Evolutionary conservation across 2,113 vertebrate genomes (phyloP).

Genomic region (Beaufortia kweichowensis): DNA sequence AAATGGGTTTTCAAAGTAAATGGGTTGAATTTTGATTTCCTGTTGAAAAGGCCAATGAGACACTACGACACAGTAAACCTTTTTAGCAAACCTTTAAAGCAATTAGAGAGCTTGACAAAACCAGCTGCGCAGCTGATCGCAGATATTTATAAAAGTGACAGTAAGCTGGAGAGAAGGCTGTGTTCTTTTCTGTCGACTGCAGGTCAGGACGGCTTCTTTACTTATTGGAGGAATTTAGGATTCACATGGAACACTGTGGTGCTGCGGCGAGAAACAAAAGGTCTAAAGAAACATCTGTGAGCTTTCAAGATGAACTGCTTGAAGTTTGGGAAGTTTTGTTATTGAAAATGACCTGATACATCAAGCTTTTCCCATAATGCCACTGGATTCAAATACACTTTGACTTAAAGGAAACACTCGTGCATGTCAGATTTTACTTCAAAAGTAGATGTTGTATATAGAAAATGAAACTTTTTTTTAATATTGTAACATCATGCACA

Average conservation of each 20-base stretch:
- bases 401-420: not conserved
- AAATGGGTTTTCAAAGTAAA: not conserved
- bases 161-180: constrained; percentile 44
- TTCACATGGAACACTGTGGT: constrained; percentile 1
- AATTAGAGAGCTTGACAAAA: constrained; percentile 67
- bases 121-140: constrained; percentile 72
- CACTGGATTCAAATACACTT: not conserved
- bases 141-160: constrained; percentile 74
- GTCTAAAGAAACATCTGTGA: not conserved
- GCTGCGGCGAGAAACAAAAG: not conserved
- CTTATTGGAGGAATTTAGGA: constrained; percentile 40
- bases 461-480: too few relatives aligned
- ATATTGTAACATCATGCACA: too few relatives aligned
- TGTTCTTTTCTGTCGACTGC: constrained; percentile 46
- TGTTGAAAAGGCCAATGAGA: not conserved
- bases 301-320: not conserved
- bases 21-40: not conserved
- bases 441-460: too few relatives aligned
- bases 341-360: not conserved
- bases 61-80: constrained; percentile 17
- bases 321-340: not conserved
- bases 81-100: constrained; percentile 59
- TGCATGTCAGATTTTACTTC: too few relatives aligned
- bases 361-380: not conserved
- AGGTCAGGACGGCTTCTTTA: constrained; percentile 53